phyloP scores from a whole-genome alignment of 2,113 vertebrate species.

The Merops nubicus region DNA sequence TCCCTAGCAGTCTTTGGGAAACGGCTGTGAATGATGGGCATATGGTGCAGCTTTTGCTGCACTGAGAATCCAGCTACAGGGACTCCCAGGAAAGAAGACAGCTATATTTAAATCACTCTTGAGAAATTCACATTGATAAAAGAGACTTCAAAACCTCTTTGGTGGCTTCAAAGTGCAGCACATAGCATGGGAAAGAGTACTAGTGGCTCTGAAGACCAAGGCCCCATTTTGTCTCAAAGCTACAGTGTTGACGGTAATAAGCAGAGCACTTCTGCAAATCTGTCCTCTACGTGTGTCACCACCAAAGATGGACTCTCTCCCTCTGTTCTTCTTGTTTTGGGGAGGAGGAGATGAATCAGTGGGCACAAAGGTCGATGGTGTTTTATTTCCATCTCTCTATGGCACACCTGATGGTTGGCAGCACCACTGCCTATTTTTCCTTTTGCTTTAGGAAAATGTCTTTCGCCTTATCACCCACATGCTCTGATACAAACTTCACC shows the following conservation, averaged over 20 bases:
- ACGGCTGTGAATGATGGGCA: not conserved
- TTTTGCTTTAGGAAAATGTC: not conserved
- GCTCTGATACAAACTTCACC: not conserved
- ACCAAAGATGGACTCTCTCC: not conserved
- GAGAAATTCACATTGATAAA: conserved; percentile 30
- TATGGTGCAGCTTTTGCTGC: conserved; percentile 47
- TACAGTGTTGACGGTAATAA: fast-evolving
- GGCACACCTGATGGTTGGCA: not conserved
- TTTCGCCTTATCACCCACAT: not conserved
- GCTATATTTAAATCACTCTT: conserved; percentile 56
- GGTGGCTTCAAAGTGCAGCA: not conserved
- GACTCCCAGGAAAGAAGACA: conserved; percentile 43
- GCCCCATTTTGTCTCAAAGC: not conserved
- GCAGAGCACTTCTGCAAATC: not conserved
- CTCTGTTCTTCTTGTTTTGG: not conserved
- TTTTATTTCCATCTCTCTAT: not conserved
- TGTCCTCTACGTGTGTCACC: not conserved
- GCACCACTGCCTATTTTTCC: not conserved
- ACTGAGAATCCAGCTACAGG: conserved; percentile 3
- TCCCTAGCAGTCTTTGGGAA: not conserved
- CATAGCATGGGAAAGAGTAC: not conserved
- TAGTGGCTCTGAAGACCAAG: not conserved
- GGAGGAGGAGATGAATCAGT: not conserved
- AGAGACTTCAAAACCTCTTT: conserved; percentile 1
- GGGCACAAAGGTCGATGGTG: not conserved